A percentile compares a stretch with the other conserved stretches of the same genome.
Conservation (phyloP, 37 sponge, comb jelly and placozoan genomes). For the Hormiphora californensis region DNA sequence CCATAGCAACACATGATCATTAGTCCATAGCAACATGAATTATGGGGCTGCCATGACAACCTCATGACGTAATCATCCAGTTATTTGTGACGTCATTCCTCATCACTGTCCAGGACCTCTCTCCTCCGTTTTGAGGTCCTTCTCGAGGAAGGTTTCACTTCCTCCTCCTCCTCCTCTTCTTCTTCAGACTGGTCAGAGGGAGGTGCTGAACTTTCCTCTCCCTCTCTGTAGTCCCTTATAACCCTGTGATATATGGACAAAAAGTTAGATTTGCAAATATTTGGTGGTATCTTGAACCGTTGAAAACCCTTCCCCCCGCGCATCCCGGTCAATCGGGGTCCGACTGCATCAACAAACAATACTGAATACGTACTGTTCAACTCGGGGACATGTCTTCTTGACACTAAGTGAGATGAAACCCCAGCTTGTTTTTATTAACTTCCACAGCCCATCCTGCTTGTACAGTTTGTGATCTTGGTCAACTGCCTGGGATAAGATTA, state of each 20-base stretch:
- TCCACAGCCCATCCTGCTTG: slow-evolving; percentile 2
- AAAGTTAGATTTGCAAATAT: no score
- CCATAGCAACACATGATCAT: no score
- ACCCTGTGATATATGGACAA: background rate
- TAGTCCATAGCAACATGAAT: no score
- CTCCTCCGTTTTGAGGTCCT: background rate
- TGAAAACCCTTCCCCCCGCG: no score
- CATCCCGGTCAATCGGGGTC: no score
- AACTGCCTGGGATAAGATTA: slow-evolving; percentile 20
- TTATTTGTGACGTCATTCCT: no score
- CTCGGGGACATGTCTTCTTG: background rate
- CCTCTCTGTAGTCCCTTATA: slow-evolving; percentile 27
- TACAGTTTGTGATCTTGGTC: slow-evolving; percentile 4
- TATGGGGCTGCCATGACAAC: no score
- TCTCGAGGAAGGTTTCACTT: slow-evolving; percentile 2
- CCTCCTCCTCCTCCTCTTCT: slow-evolving; percentile 18
- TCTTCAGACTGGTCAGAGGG: background rate
- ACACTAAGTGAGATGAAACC: slow-evolving; percentile 8
- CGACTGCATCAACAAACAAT: background rate
- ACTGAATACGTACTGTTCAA: background rate
- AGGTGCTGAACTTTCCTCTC: background rate
- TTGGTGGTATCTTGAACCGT: no score
- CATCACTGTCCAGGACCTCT: slow-evolving; percentile 36
- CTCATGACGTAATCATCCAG: no score
- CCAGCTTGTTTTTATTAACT: slow-evolving; percentile 9